Conservation (phyloP, 2,888 invertebrate genomes). For the Agriopis leucophaearia region DNA sequence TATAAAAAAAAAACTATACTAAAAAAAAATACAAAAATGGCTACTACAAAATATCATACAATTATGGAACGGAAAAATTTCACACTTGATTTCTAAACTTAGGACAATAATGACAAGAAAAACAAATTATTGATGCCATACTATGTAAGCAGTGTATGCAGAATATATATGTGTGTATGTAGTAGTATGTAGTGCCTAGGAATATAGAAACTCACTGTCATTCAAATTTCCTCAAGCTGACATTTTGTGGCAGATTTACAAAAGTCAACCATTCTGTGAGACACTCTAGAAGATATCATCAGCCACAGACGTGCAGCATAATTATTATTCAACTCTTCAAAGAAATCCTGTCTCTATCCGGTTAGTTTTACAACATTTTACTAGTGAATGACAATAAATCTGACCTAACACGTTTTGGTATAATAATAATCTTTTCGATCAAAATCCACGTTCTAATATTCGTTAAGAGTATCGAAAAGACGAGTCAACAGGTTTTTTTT, state of each 20-base stretch:
- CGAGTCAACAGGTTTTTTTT: background rate
- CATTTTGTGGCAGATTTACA: conserved; percentile 5
- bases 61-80: background rate
- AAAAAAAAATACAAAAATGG: too few species aligned
- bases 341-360: conserved; percentile 41
- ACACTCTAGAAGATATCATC: conserved; percentile 12
- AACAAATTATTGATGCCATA: background rate
- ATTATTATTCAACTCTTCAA: conserved; percentile 38
- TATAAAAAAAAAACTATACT: too few species aligned
- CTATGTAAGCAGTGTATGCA: background rate
- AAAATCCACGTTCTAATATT: background rate
- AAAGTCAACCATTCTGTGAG: conserved; percentile 23
- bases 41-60: background rate
- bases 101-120: background rate
- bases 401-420: conserved; percentile 22
- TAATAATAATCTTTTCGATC: conserved; percentile 22
- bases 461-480: background rate
- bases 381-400: conserved; percentile 21
- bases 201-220: background rate
- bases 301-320: conserved; percentile 23
- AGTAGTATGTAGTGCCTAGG: too few species aligned
- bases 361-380: conserved; percentile 29
- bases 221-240: conserved; percentile 1
- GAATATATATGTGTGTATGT: too few species aligned
- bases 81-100: background rate